Conservation (phyloP, 2,888 invertebrate genomes). For the Caprella mutica region DNA sequence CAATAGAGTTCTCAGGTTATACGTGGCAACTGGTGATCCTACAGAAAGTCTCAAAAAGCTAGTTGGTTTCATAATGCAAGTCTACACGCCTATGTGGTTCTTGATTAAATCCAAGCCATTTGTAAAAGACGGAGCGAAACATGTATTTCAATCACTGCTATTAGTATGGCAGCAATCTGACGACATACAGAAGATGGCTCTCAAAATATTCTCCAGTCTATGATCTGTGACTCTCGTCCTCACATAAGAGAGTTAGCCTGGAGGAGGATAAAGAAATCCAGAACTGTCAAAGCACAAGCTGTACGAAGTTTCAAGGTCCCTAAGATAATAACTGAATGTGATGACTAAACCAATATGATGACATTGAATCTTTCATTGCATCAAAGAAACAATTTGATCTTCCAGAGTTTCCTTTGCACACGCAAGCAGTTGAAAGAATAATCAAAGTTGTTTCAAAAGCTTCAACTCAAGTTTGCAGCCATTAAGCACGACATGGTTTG, state of each 20-base stretch:
- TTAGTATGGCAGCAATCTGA: neutral
- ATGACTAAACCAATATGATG: no score
- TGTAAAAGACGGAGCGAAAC: neutral
- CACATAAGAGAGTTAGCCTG: neutral
- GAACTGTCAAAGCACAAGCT: no score
- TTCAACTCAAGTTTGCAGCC: neutral
- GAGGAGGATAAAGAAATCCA: neutral
- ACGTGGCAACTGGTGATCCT: neutral
- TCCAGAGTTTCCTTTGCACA: neutral
- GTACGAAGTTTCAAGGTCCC: no score
- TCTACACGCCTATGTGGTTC: neutral
- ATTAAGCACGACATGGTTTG: neutral
- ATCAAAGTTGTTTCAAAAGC: neutral
- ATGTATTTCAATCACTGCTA: neutral
- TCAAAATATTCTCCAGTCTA: neutral
- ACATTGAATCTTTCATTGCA: no score
- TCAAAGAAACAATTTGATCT: no score
- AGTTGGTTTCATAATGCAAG: neutral
- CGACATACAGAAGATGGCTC: neutral
- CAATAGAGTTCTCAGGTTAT: neutral
- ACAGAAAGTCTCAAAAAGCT: neutral
- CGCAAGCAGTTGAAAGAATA: neutral
- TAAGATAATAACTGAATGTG: no score
- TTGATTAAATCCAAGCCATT: neutral
- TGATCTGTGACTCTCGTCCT: neutral